Evolutionary conservation across 1,140 invertebrate species (phyloP), one percentile per base, ranked within the genome.

Genomic region (Cheumatopsyche charites): DNA sequence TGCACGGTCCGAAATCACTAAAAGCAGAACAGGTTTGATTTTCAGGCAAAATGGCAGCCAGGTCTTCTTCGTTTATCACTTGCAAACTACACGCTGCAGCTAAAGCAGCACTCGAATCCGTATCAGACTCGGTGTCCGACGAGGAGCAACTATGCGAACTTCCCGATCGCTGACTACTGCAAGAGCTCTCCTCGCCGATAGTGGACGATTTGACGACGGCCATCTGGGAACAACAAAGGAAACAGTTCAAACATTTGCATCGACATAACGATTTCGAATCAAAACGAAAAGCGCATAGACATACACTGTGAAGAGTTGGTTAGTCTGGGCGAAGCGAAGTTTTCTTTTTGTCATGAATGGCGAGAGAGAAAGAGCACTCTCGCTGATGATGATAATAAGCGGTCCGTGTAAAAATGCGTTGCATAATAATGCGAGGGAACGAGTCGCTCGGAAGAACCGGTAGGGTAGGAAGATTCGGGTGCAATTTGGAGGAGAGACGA

Each of bases 31-130:
- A 86, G 26, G 41, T 86, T 72, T 87, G 85, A 70, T 87, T 84
- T 72, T 90, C 87, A 0, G 89, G 89, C 47, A 91, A 77, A 70
- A 90, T 87, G 11, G 88, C 89, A 4, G 89, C 88, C 25, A 90
- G 77, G 78, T 91, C 89, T 79, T 90, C 89, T 75, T 90, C 85
- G 82, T 49, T 81, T 78, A 73, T 80, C 78, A 74, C 79, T 79
- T 85, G 82, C 66, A 85, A 73, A 55, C 77, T 81, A 73, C 83
- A 85, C 47, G 81, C 82, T 62, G 82, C 83, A 1, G 79, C 83
- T 21, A 85, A 78, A 4, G 80, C 82, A 15, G 79, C 82, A 75
- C 79, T 83, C 2, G 82, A 81, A 69, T 83, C 82, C 58, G 82
- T 81, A 5, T 81, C 78, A 6, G 75, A 76, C 49, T 80, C 79